Conservation (phyloP, 1,140 invertebrate species). For the Sogatella furcifera region DNA sequence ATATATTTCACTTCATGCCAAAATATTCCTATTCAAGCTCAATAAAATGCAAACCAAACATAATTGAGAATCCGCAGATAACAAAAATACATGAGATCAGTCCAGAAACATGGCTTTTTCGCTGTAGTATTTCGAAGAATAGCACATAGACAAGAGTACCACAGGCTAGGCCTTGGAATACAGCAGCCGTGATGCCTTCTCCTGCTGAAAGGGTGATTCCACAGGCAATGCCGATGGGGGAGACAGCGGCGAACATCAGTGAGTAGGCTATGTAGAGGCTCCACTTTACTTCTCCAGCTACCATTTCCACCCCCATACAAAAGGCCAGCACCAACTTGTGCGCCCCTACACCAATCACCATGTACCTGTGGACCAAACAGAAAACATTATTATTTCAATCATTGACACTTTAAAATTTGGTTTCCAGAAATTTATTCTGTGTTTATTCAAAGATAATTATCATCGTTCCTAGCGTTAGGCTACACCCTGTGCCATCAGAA, state of each 20-base stretch:
- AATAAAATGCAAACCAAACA: too few relatives aligned
- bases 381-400: too few relatives aligned
- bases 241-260: slow-evolving; percentile 37
- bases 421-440: too few relatives aligned
- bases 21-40: too few relatives aligned
- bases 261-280: slow-evolving; percentile 32
- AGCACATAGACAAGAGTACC: not conserved
- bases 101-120: too few relatives aligned
- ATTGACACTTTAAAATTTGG: too few relatives aligned
- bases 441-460: too few relatives aligned
- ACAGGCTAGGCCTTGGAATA: not conserved
- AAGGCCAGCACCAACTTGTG: slow-evolving; percentile 46
- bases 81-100: too few relatives aligned
- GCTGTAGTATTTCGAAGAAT: not conserved
- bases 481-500: too few relatives aligned
- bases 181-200: not conserved
- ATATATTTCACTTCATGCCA: too few relatives aligned
- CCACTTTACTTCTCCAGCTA: slow-evolving; percentile 27
- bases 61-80: too few relatives aligned
- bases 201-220: not conserved
- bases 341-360: slow-evolving; percentile 36
- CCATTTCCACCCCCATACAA: slow-evolving; percentile 36
- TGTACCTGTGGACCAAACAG: slow-evolving; percentile 19
- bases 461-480: too few relatives aligned
- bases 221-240: slow-evolving; percentile 37